Evolutionary conservation across 2,888 invertebrate genomes (phyloP).

Genomic region (Microctonus aethiopoides): DNA sequence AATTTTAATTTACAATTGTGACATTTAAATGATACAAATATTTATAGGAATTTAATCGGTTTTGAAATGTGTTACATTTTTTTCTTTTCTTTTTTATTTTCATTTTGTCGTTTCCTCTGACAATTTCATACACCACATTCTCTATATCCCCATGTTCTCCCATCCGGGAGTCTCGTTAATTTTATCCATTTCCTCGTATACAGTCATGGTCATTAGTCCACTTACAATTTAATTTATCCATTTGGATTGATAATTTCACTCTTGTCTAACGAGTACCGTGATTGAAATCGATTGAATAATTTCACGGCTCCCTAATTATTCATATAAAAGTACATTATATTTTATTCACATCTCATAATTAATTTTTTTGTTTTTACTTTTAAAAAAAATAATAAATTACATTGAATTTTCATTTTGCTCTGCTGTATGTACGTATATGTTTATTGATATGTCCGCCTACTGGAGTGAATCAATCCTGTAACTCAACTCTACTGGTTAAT

Average conservation of each 20-base stretch:
- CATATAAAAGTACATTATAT: no score
- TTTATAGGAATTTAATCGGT: neutral
- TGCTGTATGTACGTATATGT: neutral
- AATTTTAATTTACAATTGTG: neutral
- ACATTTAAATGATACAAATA: neutral
- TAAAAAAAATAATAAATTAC: no score
- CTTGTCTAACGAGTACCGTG: neutral
- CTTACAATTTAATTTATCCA: slow-evolving; percentile 15
- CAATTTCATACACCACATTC: neutral
- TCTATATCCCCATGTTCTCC: neutral
- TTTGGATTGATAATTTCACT: slow-evolving; percentile 23
- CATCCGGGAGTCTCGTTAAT: slow-evolving; percentile 9
- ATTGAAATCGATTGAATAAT: slow-evolving; percentile 11
- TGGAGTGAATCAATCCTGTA: slow-evolving; percentile 3
- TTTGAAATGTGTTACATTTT: neutral
- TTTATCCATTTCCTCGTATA: slow-evolving; percentile 15
- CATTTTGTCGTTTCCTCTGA: neutral
- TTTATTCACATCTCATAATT: neutral
- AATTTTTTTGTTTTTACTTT: neutral
- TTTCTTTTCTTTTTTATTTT: neutral
- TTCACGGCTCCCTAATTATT: neutral
- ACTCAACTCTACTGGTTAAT: neutral
- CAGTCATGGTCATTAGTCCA: neutral
- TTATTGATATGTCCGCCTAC: neutral
- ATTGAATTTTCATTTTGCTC: neutral